These are phyloP conservation scores for Papilio dardanus DNA, from an alignment of 1,140 invertebrate genomes.

Conservation along the genomic window DNA sequence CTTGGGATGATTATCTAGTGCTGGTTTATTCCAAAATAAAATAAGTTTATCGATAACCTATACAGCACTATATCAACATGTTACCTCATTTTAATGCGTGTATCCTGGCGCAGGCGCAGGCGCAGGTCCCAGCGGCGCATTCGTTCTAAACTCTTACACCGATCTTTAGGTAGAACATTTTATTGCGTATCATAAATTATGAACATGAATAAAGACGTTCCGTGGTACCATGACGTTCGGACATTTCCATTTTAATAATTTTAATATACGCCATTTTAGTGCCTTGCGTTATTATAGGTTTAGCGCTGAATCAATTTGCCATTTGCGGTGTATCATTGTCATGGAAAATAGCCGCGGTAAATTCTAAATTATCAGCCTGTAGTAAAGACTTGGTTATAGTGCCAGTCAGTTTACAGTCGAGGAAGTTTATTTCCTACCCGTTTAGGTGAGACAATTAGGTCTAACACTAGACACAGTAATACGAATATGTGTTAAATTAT, in stretches of 20 bases:
- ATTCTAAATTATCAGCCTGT: slow-evolving; percentile 19
- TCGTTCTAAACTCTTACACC: slow-evolving; percentile 64
- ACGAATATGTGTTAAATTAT: no score
- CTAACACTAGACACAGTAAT: no score
- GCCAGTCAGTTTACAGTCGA: background rate
- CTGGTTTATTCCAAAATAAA: background rate
- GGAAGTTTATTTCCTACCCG: background rate
- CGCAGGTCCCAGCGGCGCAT: slow-evolving; percentile 40
- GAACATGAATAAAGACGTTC: slow-evolving; percentile 72
- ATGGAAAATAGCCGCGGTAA: slow-evolving; percentile 31
- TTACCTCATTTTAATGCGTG: slow-evolving; percentile 59
- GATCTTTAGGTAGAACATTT: slow-evolving; percentile 70
- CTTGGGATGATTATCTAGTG: background rate
- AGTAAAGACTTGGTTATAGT: background rate
- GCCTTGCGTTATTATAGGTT: slow-evolving; percentile 61
- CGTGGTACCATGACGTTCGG: slow-evolving; percentile 57
- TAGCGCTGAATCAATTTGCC: slow-evolving; percentile 66
- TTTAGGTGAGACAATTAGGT: background rate
- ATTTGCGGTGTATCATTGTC: slow-evolving; percentile 40
- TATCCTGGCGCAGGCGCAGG: slow-evolving; percentile 33
- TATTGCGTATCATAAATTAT: slow-evolving; percentile 69
- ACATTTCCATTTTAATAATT: slow-evolving; percentile 74
- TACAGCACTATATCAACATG: slow-evolving; percentile 43
- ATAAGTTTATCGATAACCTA: slow-evolving; percentile 44
- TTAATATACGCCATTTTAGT: slow-evolving; percentile 64